phyloP scores from a whole-genome alignment of 2,888 invertebrate species.

The Kuschelorhynchus macadamiae region DNA sequence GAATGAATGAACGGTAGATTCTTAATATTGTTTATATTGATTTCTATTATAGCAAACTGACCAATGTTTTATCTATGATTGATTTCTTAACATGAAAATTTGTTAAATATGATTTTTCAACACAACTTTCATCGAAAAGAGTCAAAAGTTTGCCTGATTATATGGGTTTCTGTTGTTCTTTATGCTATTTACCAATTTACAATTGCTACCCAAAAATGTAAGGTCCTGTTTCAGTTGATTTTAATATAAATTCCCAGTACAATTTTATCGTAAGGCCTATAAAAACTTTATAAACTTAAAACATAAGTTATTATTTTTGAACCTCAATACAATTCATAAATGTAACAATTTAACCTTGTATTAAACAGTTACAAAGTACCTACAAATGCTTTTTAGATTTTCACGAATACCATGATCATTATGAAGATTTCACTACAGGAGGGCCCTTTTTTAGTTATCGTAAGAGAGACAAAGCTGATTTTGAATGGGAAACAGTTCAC shows the following conservation, averaged over 20 bases:
- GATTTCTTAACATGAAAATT: slow-evolving; percentile 1
- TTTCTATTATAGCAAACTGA: too few relatives aligned
- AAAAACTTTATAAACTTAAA: too few relatives aligned
- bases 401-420: slow-evolving; percentile 65
- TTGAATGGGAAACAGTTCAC: slow-evolving; percentile 80
- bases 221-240: slow-evolving; percentile 1
- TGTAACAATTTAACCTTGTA: too few relatives aligned
- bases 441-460: slow-evolving; percentile 71
- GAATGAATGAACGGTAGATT: too few relatives aligned
- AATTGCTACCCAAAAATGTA: slow-evolving; percentile 22
- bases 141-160: slow-evolving; percentile 18
- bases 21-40: too few relatives aligned
- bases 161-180: slow-evolving; percentile 36
- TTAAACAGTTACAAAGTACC: too few relatives aligned
- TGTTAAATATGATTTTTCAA: slow-evolving; percentile 9
- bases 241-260: not conserved
- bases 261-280: too few relatives aligned
- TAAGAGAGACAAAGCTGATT: slow-evolving; percentile 77
- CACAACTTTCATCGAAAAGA: slow-evolving; percentile 16
- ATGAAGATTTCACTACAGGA: slow-evolving; percentile 73
- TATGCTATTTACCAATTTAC: slow-evolving; percentile 37
- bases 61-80: too few relatives aligned
- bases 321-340: too few relatives aligned
- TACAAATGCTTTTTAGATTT: slow-evolving; percentile 65
- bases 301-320: too few relatives aligned